These are phyloP conservation scores for Actenoides hombroni DNA, from an alignment of 2,113 vertebrate species.

Conservation along the genomic window DNA sequence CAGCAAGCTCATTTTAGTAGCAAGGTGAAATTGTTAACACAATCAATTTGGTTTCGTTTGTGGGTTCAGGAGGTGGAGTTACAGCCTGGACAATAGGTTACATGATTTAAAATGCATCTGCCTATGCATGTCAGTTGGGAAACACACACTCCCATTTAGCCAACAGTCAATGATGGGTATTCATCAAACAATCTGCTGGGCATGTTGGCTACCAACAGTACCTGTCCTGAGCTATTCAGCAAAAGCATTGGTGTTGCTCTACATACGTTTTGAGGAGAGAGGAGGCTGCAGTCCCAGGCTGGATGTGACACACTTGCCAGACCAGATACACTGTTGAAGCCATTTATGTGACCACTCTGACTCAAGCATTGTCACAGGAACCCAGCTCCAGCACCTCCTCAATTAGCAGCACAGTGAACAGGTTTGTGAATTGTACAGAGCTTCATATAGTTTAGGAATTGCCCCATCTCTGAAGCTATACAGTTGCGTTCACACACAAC, in stretches of 20 bases:
- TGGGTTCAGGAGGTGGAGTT: background rate
- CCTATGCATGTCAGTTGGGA: background rate
- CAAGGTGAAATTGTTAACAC: background rate
- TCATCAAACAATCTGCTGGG: background rate
- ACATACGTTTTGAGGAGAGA: background rate
- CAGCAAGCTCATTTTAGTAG: background rate
- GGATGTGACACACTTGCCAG: background rate
- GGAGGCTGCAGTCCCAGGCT: background rate
- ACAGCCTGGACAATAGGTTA: background rate
- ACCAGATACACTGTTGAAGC: rapidly evolving
- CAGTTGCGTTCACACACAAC: background rate
- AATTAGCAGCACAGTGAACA: rapidly evolving
- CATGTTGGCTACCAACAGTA: rapidly evolving
- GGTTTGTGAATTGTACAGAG: background rate
- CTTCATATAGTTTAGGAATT: background rate
- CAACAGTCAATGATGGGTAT: background rate
- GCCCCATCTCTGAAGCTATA: background rate
- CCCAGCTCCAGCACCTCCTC: background rate
- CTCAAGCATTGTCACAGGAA: background rate
- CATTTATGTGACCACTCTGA: background rate
- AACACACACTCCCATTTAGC: background rate
- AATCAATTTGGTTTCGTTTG: background rate
- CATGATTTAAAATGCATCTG: background rate
- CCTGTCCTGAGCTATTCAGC: background rate
- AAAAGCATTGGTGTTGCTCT: background rate